Evolutionary conservation across 2,888 invertebrate species (phyloP).

Genomic region (Temnothorax rugatulus): DNA sequence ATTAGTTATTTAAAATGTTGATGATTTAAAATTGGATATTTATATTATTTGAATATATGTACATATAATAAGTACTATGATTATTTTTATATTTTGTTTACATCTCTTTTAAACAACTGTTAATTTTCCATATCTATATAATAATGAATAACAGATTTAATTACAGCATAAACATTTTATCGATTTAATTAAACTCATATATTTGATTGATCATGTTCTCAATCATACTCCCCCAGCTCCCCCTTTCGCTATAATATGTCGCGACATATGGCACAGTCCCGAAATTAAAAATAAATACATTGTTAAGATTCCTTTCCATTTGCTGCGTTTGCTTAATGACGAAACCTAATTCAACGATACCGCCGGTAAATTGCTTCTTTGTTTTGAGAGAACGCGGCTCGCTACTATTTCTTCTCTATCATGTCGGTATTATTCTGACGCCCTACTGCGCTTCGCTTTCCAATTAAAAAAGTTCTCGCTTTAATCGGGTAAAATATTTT

Average conservation of each 20-base stretch:
- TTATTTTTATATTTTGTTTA: background rate
- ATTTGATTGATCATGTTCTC: background rate
- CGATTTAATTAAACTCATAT: constrained; percentile 10
- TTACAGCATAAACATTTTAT: background rate
- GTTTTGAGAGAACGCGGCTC: constrained; percentile 16
- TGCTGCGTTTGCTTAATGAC: constrained; percentile 27
- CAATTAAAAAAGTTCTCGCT: constrained; percentile 44
- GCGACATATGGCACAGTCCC: background rate
- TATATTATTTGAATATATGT: constrained; percentile 7
- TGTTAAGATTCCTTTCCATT: background rate
- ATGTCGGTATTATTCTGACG: constrained; percentile 37
- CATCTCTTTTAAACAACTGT: background rate
- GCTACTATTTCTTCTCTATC: constrained; percentile 1
- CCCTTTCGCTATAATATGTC: background rate
- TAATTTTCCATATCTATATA: background rate
- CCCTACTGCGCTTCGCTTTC: constrained; percentile 7
- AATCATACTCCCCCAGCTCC: background rate
- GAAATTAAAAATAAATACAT: constrained; percentile 44
- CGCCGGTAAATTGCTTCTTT: constrained; percentile 32
- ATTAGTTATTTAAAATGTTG: background rate
- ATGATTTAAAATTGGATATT: background rate
- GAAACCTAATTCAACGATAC: constrained; percentile 32
- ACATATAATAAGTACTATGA: background rate
- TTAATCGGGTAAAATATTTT: constrained; percentile 47
- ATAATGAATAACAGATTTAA: background rate